Base-by-base conservation (phyloP, 2,113 vertebrate genomes). In the Xenopus borealis region DNA sequence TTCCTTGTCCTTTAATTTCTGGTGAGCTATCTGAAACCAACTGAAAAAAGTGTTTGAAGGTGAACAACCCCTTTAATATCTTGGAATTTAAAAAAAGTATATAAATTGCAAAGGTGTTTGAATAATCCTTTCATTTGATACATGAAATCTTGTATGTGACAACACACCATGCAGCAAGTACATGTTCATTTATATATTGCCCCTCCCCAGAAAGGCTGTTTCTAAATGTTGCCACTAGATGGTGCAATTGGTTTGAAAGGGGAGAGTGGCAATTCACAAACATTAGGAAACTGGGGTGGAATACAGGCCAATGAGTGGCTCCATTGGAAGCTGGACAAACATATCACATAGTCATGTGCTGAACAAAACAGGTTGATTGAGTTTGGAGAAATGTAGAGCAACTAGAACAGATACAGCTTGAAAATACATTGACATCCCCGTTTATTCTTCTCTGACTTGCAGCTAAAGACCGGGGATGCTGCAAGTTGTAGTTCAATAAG, bases 301-400 rank as follows among this genome's bases (percentile, higher is more conserved):
- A 65, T 65, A 11, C 16, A 64, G 23, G 71, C 58, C 46, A 30
- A 63, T 72, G 71, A 61, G 71, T 55, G 71, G 47, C 55, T 17
- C 64, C 50, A 7, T 9, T 62, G 45, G 4, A 27, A 11, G 12
- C 20, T 53, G 71, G 71, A 65, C 47, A 72, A 62, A 64, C 65
- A 23, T 65, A 72, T 17, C 46, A 9, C 62, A 72, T 46, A 40
- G 46, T 47, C 71, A 72, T 72, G 55, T 72, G 62, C 23, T 17
- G 50, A 64, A 18, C 71, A 72, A 33, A 40, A 17, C n/a, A 13
- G 71, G 23, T 40, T 44, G 44, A 19, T 14, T 40, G 2, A 20
- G 55, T 72, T 44, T 20, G n/a, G 18, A 20, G 47, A 65, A 33
- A 20, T 40, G 12, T 16, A 40, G 17, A 40, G 14, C 3, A 44